Evolutionary conservation across 2,888 invertebrate species (phyloP), one percentile per base, ranked within the genome.

Genomic region (Cephonodes hylas): DNA sequence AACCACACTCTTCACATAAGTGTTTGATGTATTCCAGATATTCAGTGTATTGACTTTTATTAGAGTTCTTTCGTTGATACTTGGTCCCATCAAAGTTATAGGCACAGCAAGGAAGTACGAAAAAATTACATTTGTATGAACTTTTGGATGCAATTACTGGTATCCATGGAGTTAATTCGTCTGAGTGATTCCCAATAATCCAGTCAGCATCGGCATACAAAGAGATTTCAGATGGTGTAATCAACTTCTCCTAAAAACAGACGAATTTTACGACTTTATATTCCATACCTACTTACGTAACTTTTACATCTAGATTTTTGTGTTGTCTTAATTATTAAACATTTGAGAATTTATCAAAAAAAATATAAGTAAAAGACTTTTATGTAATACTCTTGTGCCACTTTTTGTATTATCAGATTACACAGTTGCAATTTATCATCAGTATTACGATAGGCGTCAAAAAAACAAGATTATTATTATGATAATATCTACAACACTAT

Each of bases 111-210:
- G 99, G 99, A 13, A 99, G 92, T 1, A 99, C 89, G 81, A 99
- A 99, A 80, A 96, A 98, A 63, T 95, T 95, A 63, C 96, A 95
- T 27, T 91, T 91, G 61, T 93, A 94, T 0, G 96, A 96, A 88
- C 96, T 96, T 62, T 94, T 93, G 0, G 97, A 95, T 25, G 99
- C 96, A 73, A 99, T 95, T 0, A 99, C 95, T 20, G 99, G 98
- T 75, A 99, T 95, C 99, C 99, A 99, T 0, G 99, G 99, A 7
- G 99, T 99, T n/a, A 99, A 89, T 84, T 99, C 99, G 93, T 99
- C 99, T 13, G 99, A 98, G 92, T 99, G 99, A 88, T 99, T 99
- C 59, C 99, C 99, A 81, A 99, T 98, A 59, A 99, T 89, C 98
- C 99, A 99, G 78, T 98, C 96, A 27, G 93, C 93, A n/a, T 95